These are phyloP conservation scores for Diploptera punctata DNA, from an alignment of 2,888 invertebrate genomes.

Conservation along the genomic window DNA sequence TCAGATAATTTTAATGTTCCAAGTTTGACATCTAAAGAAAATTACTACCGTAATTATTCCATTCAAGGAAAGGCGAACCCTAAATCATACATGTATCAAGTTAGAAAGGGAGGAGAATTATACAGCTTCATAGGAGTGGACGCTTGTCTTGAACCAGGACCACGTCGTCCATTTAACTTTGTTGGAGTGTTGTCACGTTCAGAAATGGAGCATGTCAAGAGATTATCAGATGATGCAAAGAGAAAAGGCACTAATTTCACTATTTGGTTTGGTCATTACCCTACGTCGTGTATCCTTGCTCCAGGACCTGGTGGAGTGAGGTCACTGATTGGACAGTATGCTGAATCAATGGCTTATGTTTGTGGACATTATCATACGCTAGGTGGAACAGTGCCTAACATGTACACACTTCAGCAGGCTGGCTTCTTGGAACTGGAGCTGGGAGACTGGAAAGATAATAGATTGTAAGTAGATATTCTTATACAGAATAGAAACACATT, in stretches of 20 bases:
- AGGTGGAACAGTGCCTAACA: slow-evolving; percentile 76
- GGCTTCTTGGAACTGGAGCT: slow-evolving; percentile 88
- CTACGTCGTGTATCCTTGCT: slow-evolving; percentile 83
- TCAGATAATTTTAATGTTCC: slow-evolving; percentile 90
- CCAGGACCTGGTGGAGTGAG: slow-evolving; percentile 59
- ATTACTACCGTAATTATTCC: slow-evolving; percentile 80
- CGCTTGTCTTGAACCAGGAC: slow-evolving; percentile 86
- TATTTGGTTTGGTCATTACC: slow-evolving; percentile 90
- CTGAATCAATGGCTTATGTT: slow-evolving; percentile 75
- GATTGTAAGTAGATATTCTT: slow-evolving; percentile 70
- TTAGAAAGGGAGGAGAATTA: slow-evolving; percentile 63
- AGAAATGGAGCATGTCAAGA: slow-evolving; percentile 56
- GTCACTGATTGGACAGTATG: slow-evolving; percentile 65
- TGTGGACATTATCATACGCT: slow-evolving; percentile 92
- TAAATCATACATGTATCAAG: slow-evolving; percentile 75
- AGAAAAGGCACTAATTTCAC: slow-evolving; percentile 62
- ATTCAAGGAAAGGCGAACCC: slow-evolving; percentile 73
- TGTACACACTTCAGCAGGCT: slow-evolving; percentile 85
- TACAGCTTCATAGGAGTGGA: slow-evolving; percentile 88
- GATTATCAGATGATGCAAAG: slow-evolving; percentile 30
- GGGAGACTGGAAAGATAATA: slow-evolving; percentile 91
- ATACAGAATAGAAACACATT: too few relatives aligned
- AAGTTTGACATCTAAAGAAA: slow-evolving; percentile 69
- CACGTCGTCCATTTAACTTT: slow-evolving; percentile 89
- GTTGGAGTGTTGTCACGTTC: slow-evolving; percentile 71